Conservation (phyloP, 1,140 invertebrate species). For the Tetramorium simillimum region DNA sequence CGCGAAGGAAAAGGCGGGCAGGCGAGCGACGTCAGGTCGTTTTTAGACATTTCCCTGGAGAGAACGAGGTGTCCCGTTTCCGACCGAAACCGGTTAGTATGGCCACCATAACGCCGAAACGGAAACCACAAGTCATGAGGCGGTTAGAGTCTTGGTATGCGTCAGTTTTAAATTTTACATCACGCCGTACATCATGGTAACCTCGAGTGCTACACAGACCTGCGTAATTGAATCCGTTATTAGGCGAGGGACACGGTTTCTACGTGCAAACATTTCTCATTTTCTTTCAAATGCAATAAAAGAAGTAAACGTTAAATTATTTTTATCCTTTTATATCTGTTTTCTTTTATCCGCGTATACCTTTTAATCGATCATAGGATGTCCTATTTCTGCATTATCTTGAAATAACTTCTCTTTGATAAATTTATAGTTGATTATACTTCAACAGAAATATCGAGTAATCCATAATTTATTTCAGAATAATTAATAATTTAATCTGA, state of each 20-base stretch:
- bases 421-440: neutral
- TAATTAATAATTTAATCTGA: slow-evolving; percentile 14
- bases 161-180: slow-evolving; percentile 66
- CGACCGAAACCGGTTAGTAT: slow-evolving; percentile 60
- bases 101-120: slow-evolving; percentile 57
- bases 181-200: slow-evolving; percentile 52
- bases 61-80: slow-evolving; percentile 55
- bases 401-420: neutral
- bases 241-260: slow-evolving; percentile 50
- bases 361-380: neutral
- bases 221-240: slow-evolving; percentile 68
- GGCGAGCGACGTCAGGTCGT: slow-evolving; percentile 39
- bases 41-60: slow-evolving; percentile 67
- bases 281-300: slow-evolving; percentile 45
- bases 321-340: neutral
- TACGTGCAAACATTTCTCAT: slow-evolving; percentile 44
- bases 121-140: slow-evolving; percentile 60
- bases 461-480: neutral
- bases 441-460: neutral
- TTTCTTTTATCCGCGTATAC: neutral
- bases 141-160: slow-evolving; percentile 49
- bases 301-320: slow-evolving; percentile 12
- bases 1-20: slow-evolving; percentile 15
- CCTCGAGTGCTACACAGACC: slow-evolving; percentile 38
- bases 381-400: slow-evolving; percentile 12